Conservation (phyloP, 2,888 invertebrate species). For the Meganola albula region DNA sequence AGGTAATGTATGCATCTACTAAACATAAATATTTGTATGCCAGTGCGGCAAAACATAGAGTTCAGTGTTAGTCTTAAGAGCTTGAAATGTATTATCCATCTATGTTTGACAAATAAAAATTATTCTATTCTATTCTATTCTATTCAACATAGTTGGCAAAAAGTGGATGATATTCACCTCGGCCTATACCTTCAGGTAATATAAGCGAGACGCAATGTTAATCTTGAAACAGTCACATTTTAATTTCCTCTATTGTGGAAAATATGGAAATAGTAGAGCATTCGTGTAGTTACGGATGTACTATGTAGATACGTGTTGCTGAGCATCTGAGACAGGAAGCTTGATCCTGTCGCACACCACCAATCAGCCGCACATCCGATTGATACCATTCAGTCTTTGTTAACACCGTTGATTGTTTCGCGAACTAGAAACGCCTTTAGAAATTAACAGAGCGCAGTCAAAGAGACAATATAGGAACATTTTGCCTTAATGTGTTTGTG, state of each 20-base stretch:
- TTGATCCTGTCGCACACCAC: slow-evolving; percentile 36
- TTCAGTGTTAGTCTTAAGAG: too few relatives aligned
- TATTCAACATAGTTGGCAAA: too few relatives aligned
- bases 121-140: too few relatives aligned
- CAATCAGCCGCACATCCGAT: slow-evolving; percentile 62
- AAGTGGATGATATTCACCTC: too few relatives aligned
- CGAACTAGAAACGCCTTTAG: slow-evolving; percentile 18
- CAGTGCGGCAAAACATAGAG: too few relatives aligned
- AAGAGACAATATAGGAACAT: slow-evolving; percentile 20
- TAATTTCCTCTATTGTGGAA: slow-evolving; percentile 9
- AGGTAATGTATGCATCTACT: too few relatives aligned
- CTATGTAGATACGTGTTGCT: slow-evolving; percentile 15
- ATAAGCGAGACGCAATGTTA: too few relatives aligned
- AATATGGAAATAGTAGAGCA: slow-evolving; percentile 13
- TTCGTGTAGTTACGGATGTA: slow-evolving; percentile 8
- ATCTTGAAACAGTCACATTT: too few relatives aligned
- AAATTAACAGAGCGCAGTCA: slow-evolving; percentile 18
- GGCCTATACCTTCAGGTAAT: too few relatives aligned
- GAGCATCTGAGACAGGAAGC: slow-evolving; percentile 49
- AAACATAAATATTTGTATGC: too few relatives aligned
- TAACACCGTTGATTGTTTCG: slow-evolving; percentile 18
- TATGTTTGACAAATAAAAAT: too few relatives aligned
- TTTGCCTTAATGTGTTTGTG: slow-evolving; percentile 39
- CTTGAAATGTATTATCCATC: too few relatives aligned
- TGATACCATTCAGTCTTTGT: slow-evolving; percentile 22